Evolutionary conservation across 1,140 invertebrate species (phyloP).

Genomic region (Zeugodacus cucurbitae): DNA sequence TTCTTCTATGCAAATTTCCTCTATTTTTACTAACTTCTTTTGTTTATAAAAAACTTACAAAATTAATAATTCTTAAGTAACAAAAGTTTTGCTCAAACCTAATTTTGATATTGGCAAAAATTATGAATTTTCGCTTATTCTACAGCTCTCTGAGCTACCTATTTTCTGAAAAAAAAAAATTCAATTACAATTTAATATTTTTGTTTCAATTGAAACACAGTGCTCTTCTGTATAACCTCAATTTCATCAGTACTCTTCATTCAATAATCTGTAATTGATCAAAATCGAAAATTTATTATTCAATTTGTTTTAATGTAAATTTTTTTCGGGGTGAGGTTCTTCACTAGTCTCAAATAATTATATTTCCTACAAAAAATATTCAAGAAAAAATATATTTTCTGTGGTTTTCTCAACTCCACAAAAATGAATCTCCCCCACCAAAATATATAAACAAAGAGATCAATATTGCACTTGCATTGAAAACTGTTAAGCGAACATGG

Average conservation of each 20-base stretch:
- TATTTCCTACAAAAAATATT: background rate
- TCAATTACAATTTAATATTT: no score
- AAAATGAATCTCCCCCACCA: constrained; percentile 23
- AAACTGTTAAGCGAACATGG: background rate
- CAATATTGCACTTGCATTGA: background rate
- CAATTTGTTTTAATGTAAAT: background rate
- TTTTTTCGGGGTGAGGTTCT: constrained; percentile 26
- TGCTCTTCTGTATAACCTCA: background rate
- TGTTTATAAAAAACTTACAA: no score
- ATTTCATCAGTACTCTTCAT: background rate
- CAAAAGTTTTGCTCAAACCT: no score
- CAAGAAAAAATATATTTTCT: background rate
- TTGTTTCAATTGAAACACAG: no score
- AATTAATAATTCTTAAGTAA: no score
- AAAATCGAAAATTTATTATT: background rate
- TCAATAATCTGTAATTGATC: no score
- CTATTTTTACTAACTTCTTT: no score
- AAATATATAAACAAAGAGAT: constrained; percentile 33
- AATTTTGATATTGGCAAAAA: no score
- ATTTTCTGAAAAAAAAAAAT: no score
- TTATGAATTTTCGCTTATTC: no score
- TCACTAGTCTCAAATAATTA: background rate
- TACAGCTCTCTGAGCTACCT: no score
- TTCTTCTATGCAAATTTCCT: no score
- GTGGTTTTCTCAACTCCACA: background rate